Evolutionary conservation across 2,113 vertebrate genomes (phyloP).

Genomic region (Acrocephalus kingi): DNA sequence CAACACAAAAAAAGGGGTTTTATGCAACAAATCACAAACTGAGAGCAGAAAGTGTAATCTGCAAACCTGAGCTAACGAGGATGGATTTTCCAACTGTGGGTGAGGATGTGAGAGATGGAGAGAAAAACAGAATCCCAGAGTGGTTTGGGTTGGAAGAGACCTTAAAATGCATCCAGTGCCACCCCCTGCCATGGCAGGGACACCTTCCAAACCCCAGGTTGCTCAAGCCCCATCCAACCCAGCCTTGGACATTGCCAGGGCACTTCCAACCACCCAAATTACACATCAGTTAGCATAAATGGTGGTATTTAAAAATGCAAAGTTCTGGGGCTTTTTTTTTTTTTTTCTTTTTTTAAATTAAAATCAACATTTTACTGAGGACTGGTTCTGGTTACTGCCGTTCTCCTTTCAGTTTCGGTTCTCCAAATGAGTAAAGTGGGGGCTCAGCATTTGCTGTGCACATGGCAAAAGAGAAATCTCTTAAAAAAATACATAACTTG

Average conservation of each 20-base stretch:
- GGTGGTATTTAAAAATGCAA: neutral
- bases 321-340: neutral
- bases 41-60: neutral
- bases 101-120: too few relatives aligned
- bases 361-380: neutral
- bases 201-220: accelerated
- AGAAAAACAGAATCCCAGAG: neutral
- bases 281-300: neutral
- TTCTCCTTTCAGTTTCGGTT: accelerated
- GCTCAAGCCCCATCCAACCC: neutral
- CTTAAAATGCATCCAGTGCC: neutral
- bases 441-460: neutral
- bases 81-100: too few relatives aligned
- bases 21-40: neutral
- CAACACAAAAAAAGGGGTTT: neutral
- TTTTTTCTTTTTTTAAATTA: accelerated
- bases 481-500: accelerated
- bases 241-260: neutral
- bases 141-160: neutral
- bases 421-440: neutral
- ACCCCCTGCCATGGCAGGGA: neutral
- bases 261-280: neutral
- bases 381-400: neutral
- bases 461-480: accelerated
- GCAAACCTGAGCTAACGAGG: neutral